Base-by-base conservation (phyloP, 2,888 invertebrate genomes). In the Seira sanloemensis region DNA sequence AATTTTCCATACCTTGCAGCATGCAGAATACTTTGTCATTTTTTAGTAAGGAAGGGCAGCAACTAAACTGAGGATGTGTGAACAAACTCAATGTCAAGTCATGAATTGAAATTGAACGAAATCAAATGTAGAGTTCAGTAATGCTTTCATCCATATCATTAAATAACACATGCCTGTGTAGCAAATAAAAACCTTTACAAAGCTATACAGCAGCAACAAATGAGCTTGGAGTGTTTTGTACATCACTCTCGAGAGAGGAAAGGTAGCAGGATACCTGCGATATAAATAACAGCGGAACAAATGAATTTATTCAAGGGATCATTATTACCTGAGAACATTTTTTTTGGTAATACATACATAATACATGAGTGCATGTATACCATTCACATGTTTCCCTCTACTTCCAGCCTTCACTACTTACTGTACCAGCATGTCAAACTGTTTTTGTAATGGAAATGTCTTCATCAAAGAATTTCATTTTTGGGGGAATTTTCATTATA, bases 11-110 rank as follows among this genome's bases (percentile, higher is more conserved):
- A 69, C 80, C 68, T 80, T 69, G 67, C 72, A 65, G 26, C 75
- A 75, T 69, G 54, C 58, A 58, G 58, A 58, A 0, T 25, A 26
- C 68, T 67, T n/a, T 37, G 18, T 37, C 58, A 80, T 50, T 62
- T 67, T 69, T 46, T 65, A 27, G 23, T 26, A 1, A 5, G 27
- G 7, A 66, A 2, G n/a, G 54, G 25, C n/a, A n/a, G n/a, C n/a
- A n/a, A 54, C 25, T 25, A 68, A 68, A n/a, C 27, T 75, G 76
- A 81, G 81, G 81, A 81, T 81, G 81, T 81, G 76, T 81, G 81
- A 81, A 80, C 75, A 80, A 68, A 58, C 21, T 46, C 50, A 19
- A 74, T 80, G 79, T 80, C 79, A 50, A 54, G 50, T 65, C 46
- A 58, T 54, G 50, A 80, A 74, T 80, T 74, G 74, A 24, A 80